Conservation (phyloP, 2,888 invertebrate species). For the Criorhina ranunculi region DNA sequence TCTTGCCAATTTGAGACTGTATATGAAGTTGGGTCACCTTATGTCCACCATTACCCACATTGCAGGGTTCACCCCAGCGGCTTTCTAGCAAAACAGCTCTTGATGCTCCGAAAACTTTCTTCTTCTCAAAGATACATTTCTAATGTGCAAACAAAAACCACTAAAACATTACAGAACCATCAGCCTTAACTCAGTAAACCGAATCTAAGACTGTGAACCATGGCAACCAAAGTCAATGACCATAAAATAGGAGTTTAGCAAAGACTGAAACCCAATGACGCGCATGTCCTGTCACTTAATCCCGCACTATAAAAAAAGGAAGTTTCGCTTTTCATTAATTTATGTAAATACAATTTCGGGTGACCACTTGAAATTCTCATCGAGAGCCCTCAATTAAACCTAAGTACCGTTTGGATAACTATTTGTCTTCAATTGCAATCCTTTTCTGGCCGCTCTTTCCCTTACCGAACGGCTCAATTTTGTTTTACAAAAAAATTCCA, state of each 20-base stretch:
- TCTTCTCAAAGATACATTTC: too few relatives aligned
- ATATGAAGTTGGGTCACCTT: too few relatives aligned
- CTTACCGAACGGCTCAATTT: background rate
- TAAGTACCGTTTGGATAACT: conserved; percentile 48
- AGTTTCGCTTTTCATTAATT: background rate
- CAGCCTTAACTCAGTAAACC: too few relatives aligned
- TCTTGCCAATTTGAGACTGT: too few relatives aligned
- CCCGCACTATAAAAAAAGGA: background rate
- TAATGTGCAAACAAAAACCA: too few relatives aligned
- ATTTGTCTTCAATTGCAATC: conserved; percentile 64
- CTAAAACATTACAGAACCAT: too few relatives aligned
- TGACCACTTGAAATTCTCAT: conserved; percentile 41
- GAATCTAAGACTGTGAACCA: too few relatives aligned
- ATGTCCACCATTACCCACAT: too few relatives aligned
- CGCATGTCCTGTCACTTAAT: background rate
- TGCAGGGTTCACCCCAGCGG: too few relatives aligned
- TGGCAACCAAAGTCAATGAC: too few relatives aligned
- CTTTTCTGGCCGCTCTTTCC: background rate
- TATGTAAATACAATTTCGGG: conserved; percentile 18
- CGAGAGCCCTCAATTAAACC: conserved; percentile 58
- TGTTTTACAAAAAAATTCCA: background rate
- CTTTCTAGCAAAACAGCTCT: too few relatives aligned
- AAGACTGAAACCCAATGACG: background rate
- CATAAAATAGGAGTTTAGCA: background rate
- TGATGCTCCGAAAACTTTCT: too few relatives aligned